A percentile compares a stretch with the other conserved stretches of the same genome.
These are phyloP conservation scores for Sciaenops ocellatus DNA, from an alignment of 2,797 vertebrate genomes.

Conservation along the genomic window DNA sequence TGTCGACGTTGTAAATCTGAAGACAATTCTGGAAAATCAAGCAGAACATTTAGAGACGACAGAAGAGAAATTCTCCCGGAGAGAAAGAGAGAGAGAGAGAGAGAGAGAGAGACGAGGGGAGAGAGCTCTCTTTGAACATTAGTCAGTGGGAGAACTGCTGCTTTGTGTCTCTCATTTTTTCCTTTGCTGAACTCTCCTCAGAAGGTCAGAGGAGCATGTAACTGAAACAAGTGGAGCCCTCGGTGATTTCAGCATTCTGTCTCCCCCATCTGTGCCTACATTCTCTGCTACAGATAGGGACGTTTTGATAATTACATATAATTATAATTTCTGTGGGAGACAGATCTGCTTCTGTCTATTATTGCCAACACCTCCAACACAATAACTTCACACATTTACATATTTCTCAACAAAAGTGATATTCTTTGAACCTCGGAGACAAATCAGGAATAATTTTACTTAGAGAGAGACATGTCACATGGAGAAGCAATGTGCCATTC, in stretches of 20 bases:
- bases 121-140: constrained; percentile 53
- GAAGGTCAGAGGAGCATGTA: constrained; percentile 80
- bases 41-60: constrained; percentile 42
- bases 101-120: constrained; percentile 34
- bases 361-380: constrained; percentile 84
- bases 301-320: constrained; percentile 84
- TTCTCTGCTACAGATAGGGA: constrained; percentile 82
- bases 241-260: constrained; percentile 75
- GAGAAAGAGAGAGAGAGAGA: constrained; percentile 47
- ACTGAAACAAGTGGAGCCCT: constrained; percentile 80
- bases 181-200: constrained; percentile 65
- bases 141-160: constrained; percentile 59
- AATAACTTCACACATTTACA: constrained; percentile 84
- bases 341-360: constrained; percentile 84
- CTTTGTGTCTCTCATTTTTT: constrained; percentile 58
- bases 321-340: constrained; percentile 87
- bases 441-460: constrained; percentile 76
- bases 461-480: constrained; percentile 71
- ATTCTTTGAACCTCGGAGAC: constrained; percentile 79
- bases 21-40: constrained; percentile 65
- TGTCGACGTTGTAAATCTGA: constrained; percentile 36
- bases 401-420: constrained; percentile 84
- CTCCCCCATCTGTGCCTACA: constrained; percentile 81
- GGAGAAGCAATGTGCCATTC: constrained; percentile 66
- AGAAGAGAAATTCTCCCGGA: constrained; percentile 31